These are phyloP conservation scores for Campoletis raptor DNA, from an alignment of 2,888 invertebrate species.

Conservation along the genomic window DNA sequence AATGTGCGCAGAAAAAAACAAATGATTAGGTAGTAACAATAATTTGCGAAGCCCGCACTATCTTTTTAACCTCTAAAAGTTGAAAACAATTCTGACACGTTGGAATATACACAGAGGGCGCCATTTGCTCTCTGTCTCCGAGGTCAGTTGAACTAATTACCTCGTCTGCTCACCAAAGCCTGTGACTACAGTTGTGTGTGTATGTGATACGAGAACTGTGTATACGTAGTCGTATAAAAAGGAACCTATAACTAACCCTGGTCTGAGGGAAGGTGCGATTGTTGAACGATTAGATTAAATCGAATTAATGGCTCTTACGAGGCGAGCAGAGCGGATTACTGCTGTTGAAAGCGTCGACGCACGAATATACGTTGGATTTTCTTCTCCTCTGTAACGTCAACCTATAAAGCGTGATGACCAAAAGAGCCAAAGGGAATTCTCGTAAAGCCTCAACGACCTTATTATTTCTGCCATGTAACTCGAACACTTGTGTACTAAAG, in stretches of 20 bases:
- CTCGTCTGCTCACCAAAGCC: slow-evolving; percentile 60
- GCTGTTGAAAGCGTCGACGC: slow-evolving; percentile 67
- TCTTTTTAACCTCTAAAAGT: neutral
- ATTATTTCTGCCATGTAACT: slow-evolving; percentile 39
- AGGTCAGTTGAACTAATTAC: slow-evolving; percentile 63
- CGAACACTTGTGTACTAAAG: slow-evolving; percentile 23
- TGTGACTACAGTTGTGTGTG: slow-evolving; percentile 27
- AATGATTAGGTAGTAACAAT: neutral
- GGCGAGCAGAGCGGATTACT: slow-evolving; percentile 66
- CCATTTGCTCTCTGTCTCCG: slow-evolving; percentile 47
- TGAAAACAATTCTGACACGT: slow-evolving; percentile 10
- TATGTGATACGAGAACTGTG: neutral
- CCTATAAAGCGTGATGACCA: slow-evolving; percentile 1
- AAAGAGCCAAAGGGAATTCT: slow-evolving; percentile 44
- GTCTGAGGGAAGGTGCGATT: slow-evolving; percentile 60
- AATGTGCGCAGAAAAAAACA: slow-evolving; percentile 34
- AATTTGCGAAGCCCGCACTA: neutral
- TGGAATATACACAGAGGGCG: slow-evolving; percentile 8
- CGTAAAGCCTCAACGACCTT: slow-evolving; percentile 8
- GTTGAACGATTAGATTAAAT: slow-evolving; percentile 71
- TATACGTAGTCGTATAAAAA: slow-evolving; percentile 22
- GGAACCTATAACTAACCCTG: slow-evolving; percentile 44
- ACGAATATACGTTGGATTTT: slow-evolving; percentile 48
- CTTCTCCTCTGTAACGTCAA: neutral
- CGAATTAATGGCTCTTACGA: slow-evolving; percentile 71